Evolutionary conservation across 1,140 invertebrate species (phyloP), one percentile per base, ranked within the genome.

Genomic region (Caenorhabditis brenneri): DNA sequence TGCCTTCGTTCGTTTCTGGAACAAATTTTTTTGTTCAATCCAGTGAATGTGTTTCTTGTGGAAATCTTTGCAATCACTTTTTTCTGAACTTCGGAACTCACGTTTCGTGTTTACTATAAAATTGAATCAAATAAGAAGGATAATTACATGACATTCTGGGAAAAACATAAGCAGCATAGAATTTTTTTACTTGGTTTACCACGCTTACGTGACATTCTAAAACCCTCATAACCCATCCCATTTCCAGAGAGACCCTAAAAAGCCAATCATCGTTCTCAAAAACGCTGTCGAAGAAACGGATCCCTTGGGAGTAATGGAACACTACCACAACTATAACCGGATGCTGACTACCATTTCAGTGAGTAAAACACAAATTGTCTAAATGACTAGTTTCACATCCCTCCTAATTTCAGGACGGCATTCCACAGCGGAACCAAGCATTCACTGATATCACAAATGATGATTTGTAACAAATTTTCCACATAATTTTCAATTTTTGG

Each of bases 251-350:
- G 65, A 74, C 36, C 65, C 65, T 0, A 74, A 74, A 74, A 74
- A 74, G 24, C 65, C 65, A 74, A 74, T 74, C 33, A 74, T 74
- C 36, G 65, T 74, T 42, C 33, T 74, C n/a, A 74, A 74, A 74
- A 74, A 74, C n/a, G 65, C 33, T 1, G 65, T 74, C 1, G 65
- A 74, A 74, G 65, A 74, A 3, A 46, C 65, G 36, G 65, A 74
- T 74, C 65, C 65, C 36, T 74, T 74, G 65, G 65, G 65, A 22
- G 65, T 74, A 9, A 74, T 74, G 65, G 65, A 74, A 74, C 65
- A 74, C 15, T 74, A 74, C 65, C 65, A 74, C n/a, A 74, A 74
- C 36, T 74, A 74, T n/a, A 74, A 74, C 65, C 36, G 65, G 65
- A 74, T 74, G 65, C 24, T 74, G 46, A 74, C 65, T 42, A 74